phyloP scores from a whole-genome alignment of 2,888 invertebrate genomes.

The Calameuta filiformis region DNA sequence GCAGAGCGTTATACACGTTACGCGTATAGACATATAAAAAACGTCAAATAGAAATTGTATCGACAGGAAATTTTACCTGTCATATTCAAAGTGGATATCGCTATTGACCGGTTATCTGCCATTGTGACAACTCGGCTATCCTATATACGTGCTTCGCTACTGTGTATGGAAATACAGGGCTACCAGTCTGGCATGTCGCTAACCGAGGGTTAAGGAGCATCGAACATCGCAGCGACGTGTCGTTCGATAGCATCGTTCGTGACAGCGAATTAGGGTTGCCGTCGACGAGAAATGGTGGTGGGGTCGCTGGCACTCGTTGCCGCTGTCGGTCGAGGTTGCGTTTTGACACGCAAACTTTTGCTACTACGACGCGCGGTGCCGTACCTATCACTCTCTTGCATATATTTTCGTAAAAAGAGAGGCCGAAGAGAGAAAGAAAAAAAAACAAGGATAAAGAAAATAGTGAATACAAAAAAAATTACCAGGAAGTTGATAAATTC shows the following conservation, averaged over 20 bases:
- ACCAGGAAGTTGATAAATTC: not conserved
- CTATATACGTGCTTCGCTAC: not conserved
- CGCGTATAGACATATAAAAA: not conserved
- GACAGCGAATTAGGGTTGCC: slow-evolving; percentile 21
- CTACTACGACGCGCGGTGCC: not conserved
- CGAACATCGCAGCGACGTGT: slow-evolving; percentile 31
- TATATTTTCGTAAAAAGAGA: not conserved
- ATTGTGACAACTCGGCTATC: not conserved
- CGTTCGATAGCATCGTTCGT: slow-evolving; percentile 22
- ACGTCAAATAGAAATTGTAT: not conserved
- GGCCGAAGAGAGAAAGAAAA: not conserved
- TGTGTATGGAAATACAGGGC: not conserved
- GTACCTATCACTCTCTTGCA: not conserved
- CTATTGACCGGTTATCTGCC: not conserved
- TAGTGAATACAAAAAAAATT: not conserved
- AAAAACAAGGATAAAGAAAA: not conserved
- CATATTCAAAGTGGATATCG: not conserved
- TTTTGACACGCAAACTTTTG: slow-evolving; percentile 32
- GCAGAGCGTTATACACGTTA: no score
- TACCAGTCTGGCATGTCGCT: slow-evolving; percentile 9
- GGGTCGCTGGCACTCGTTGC: slow-evolving; percentile 23
- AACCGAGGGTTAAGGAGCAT: slow-evolving; percentile 35
- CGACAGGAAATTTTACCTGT: not conserved
- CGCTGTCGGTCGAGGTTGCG: slow-evolving; percentile 22
- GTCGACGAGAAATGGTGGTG: slow-evolving; percentile 23